These are phyloP conservation scores for Leptatherina wallacei DNA, from an alignment of 2,797 vertebrate species.

Conservation along the genomic window DNA sequence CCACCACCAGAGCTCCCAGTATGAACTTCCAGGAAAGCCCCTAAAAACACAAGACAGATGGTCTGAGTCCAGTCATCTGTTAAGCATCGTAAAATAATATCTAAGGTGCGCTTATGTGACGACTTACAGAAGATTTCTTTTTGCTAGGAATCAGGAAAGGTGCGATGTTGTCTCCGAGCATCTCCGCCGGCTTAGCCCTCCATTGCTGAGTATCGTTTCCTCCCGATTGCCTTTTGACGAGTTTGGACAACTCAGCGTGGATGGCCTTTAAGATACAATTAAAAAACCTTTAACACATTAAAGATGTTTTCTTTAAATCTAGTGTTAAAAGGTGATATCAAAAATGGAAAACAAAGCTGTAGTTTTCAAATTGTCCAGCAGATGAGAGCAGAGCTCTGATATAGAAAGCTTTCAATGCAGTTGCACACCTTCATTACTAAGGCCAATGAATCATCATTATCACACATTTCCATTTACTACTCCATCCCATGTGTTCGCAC, in stretches of 20 bases:
- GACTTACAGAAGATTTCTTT: slow-evolving; percentile 73
- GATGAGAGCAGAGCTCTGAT: not conserved
- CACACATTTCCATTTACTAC: no score
- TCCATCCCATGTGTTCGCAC: not conserved
- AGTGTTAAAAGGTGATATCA: not conserved
- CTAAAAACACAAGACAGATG: slow-evolving; percentile 63
- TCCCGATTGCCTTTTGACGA: slow-evolving; percentile 81
- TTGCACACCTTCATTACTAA: no score
- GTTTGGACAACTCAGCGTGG: slow-evolving; percentile 86
- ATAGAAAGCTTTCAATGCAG: not conserved
- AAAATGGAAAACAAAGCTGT: slow-evolving; percentile 19
- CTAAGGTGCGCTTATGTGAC: not conserved
- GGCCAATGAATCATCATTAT: not conserved
- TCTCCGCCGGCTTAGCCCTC: slow-evolving; percentile 70
- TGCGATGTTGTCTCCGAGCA: slow-evolving; percentile 71
- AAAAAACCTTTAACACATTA: not conserved
- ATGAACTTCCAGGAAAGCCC: slow-evolving; percentile 84
- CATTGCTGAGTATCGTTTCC: slow-evolving; percentile 65
- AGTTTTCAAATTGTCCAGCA: slow-evolving; percentile 62
- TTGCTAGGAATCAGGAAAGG: slow-evolving; percentile 74
- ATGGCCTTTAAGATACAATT: slow-evolving; percentile 77
- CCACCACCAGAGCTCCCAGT: slow-evolving; percentile 83
- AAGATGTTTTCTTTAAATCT: not conserved
- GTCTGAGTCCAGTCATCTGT: slow-evolving; percentile 9
- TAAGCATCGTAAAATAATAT: slow-evolving; percentile 2